Evolutionary conservation across 2,797 vertebrate species (phyloP).

Genomic region (Spinibarbus caldwelli): DNA sequence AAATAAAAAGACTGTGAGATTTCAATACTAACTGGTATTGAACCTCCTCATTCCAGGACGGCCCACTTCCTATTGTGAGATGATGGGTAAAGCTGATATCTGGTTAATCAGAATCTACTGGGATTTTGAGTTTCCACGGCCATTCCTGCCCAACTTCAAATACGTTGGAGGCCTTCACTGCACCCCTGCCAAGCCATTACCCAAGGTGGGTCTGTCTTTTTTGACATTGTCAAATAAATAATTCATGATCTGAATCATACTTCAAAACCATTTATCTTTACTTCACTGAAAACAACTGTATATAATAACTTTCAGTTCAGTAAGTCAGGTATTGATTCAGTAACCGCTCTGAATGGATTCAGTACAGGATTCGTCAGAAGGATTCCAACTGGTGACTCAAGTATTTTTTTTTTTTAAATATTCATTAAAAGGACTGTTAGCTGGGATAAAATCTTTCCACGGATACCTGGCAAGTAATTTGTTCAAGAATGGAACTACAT

Average conservation of each 20-base stretch:
- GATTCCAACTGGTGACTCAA: neutral
- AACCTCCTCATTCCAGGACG: conserved; percentile 4
- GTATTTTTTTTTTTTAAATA: too few relatives aligned
- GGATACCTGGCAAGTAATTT: neutral
- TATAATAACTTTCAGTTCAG: neutral
- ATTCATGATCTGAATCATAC: neutral
- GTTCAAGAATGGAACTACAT: neutral
- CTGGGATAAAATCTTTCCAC: too few relatives aligned
- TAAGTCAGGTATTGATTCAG: neutral
- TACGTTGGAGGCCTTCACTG: conserved; percentile 93
- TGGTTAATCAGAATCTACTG: conserved; percentile 93
- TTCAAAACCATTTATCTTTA: neutral
- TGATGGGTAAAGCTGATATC: conserved; percentile 86
- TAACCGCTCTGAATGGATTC: neutral
- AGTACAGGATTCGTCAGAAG: neutral
- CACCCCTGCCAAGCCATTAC: conserved; percentile 86
- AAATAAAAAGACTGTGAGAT: too few relatives aligned
- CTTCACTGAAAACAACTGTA: neutral
- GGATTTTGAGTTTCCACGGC: conserved; percentile 92
- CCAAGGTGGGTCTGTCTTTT: conserved; percentile 80
- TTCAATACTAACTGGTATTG: neutral
- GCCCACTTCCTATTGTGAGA: conserved; percentile 82
- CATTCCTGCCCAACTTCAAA: conserved; percentile 89
- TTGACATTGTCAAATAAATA: too few relatives aligned
- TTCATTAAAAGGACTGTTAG: neutral